Conservation (phyloP, 2,797 vertebrate genomes). For the Alosa sapidissima region DNA sequence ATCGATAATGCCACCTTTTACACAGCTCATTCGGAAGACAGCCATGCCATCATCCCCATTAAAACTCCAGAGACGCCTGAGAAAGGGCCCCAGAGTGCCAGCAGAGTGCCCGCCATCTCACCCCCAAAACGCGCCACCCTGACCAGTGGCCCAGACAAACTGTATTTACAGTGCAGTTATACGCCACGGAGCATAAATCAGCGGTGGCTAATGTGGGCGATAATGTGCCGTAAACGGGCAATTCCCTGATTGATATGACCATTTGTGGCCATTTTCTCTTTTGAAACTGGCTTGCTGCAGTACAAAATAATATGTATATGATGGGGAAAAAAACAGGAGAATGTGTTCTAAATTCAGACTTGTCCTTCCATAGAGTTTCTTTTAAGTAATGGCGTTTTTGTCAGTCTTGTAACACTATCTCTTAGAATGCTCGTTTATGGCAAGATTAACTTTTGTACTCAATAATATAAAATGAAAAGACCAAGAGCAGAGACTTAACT, state of each 20-base stretch:
- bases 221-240: conserved; percentile 79
- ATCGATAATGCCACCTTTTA: conserved; percentile 79
- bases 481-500: not conserved
- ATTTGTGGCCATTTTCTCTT: conserved; percentile 76
- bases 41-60: conserved; percentile 71
- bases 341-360: conserved; percentile 7
- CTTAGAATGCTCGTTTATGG: not conserved
- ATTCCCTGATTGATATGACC: conserved; percentile 74
- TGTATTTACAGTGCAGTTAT: conserved; percentile 66
- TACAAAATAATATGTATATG: conserved; percentile 47
- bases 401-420: not conserved
- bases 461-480: not conserved
- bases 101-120: conserved; percentile 30
- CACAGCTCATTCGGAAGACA: conserved; percentile 69
- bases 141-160: conserved; percentile 39
- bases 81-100: conserved; percentile 43
- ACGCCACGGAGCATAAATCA: conserved; percentile 71
- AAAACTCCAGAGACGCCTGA: conserved; percentile 53
- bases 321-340: not conserved
- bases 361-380: not conserved
- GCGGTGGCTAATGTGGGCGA: conserved; percentile 69
- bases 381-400: not conserved
- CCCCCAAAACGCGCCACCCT: conserved; percentile 44
- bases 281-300: conserved; percentile 64
- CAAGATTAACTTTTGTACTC: not conserved